phyloP scores from a whole-genome alignment of 2,888 invertebrate species.

The Machimus atricapillus region DNA sequence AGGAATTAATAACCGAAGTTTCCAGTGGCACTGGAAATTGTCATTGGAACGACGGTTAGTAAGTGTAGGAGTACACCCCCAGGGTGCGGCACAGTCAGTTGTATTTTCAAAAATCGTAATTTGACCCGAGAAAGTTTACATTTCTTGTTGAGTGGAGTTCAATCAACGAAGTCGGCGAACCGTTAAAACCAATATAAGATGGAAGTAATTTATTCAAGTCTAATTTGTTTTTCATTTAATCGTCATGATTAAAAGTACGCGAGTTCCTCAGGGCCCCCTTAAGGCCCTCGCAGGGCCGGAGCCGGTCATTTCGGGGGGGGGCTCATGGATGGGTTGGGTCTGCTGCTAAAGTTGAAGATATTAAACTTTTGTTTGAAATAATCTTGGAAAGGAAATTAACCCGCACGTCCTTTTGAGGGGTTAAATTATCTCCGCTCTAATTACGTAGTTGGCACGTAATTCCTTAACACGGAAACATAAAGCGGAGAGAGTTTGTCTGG shows the following conservation, averaged over 20 bases:
- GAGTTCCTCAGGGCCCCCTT: background rate
- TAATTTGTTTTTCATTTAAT: slow-evolving; percentile 40
- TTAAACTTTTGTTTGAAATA: slow-evolving; percentile 33
- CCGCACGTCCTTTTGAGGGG: slow-evolving; percentile 24
- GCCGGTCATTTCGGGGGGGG: background rate
- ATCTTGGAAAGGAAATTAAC: slow-evolving; percentile 28
- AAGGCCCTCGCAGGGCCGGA: background rate
- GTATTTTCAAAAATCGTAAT: slow-evolving; percentile 19
- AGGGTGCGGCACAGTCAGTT: background rate
- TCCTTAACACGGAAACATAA: background rate
- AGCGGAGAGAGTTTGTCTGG: background rate
- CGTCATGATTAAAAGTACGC: slow-evolving; percentile 37
- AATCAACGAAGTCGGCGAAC: slow-evolving; percentile 20
- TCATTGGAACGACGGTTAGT: background rate
- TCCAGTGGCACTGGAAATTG: background rate
- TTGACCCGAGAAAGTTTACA: slow-evolving; percentile 35
- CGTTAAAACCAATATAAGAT: slow-evolving; percentile 36
- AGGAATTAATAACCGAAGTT: background rate
- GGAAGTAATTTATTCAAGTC: slow-evolving; percentile 39
- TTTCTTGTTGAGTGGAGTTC: slow-evolving; percentile 34
- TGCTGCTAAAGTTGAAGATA: background rate
- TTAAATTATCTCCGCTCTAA: slow-evolving; percentile 25
- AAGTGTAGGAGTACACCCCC: background rate
- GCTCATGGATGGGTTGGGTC: too few relatives aligned
- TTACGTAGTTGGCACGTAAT: slow-evolving; percentile 26